Conservation (phyloP, 2,888 invertebrate species). For the Protonemura montana region DNA sequence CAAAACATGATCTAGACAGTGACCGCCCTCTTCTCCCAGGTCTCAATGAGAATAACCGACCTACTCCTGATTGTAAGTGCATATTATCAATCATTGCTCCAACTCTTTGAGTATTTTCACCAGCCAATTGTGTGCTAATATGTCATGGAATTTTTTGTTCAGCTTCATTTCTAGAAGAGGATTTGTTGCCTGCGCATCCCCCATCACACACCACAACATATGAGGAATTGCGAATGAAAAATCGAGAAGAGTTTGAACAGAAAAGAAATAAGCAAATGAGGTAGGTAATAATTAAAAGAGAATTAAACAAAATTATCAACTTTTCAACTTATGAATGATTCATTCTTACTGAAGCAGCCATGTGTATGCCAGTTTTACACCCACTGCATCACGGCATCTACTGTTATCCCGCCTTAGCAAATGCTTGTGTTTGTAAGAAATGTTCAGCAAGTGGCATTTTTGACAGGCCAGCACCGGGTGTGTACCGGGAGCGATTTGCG, state of each 20-base stretch:
- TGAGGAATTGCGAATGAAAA: constrained; percentile 75
- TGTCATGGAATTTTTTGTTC: constrained; percentile 40
- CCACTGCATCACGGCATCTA: too few species aligned
- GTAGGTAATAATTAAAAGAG: constrained; percentile 53
- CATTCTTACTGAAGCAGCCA: too few species aligned
- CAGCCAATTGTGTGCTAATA: background rate
- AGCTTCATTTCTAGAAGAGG: constrained; percentile 61
- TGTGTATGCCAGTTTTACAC: too few species aligned
- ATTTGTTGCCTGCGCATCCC: constrained; percentile 59
- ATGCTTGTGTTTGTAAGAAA: too few species aligned
- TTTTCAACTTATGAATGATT: too few species aligned
- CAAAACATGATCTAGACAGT: constrained; percentile 69
- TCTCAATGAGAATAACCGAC: constrained; percentile 67
- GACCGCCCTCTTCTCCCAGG: constrained; percentile 68
- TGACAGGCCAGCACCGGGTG: too few species aligned
- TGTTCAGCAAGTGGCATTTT: too few species aligned
- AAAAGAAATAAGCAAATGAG: constrained; percentile 60
- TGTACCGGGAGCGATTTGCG: too few species aligned
- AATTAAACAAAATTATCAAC: too few species aligned
- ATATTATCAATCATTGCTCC: constrained; percentile 26
- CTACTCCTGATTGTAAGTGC: constrained; percentile 63
- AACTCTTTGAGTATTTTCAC: constrained; percentile 38
- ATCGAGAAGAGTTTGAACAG: constrained; percentile 70
- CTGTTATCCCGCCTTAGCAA: too few species aligned
- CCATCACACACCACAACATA: constrained; percentile 67